phyloP scores from a whole-genome alignment of 2,113 vertebrate species.

The Gymnobelideus leadbeateri region DNA sequence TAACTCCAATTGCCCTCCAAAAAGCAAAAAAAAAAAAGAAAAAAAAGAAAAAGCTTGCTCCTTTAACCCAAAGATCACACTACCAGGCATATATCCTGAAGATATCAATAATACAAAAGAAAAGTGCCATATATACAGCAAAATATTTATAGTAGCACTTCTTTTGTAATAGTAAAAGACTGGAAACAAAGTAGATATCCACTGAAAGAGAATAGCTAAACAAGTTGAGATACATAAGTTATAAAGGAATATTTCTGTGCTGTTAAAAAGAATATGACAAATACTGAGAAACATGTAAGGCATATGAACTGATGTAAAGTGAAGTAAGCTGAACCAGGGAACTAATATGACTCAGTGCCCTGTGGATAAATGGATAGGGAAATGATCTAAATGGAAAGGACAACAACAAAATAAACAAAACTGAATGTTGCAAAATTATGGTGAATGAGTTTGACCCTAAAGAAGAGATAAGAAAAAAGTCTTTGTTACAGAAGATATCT shows the following conservation, averaged over 20 bases:
- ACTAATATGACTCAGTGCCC: neutral
- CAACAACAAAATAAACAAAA: neutral
- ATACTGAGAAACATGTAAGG: neutral
- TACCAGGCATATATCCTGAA: neutral
- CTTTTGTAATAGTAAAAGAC: neutral
- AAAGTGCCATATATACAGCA: neutral
- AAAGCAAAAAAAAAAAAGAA: too few relatives aligned
- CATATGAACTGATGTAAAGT: neutral
- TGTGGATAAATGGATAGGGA: neutral
- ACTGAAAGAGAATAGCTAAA: neutral
- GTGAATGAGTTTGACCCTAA: neutral
- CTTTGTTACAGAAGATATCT: neutral
- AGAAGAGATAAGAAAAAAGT: neutral
- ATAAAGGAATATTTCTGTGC: neutral
- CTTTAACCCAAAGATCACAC: neutral
- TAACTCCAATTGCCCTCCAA: too few relatives aligned
- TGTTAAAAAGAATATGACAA: neutral
- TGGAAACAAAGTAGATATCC: neutral
- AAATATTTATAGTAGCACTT: neutral
- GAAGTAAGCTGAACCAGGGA: neutral
- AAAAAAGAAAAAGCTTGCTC: neutral
- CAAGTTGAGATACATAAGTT: neutral
- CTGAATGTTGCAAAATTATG: neutral
- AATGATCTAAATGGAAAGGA: neutral
- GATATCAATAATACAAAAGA: neutral